Conservation (phyloP, 2,888 invertebrate species). For the Hydriomena furcata region DNA sequence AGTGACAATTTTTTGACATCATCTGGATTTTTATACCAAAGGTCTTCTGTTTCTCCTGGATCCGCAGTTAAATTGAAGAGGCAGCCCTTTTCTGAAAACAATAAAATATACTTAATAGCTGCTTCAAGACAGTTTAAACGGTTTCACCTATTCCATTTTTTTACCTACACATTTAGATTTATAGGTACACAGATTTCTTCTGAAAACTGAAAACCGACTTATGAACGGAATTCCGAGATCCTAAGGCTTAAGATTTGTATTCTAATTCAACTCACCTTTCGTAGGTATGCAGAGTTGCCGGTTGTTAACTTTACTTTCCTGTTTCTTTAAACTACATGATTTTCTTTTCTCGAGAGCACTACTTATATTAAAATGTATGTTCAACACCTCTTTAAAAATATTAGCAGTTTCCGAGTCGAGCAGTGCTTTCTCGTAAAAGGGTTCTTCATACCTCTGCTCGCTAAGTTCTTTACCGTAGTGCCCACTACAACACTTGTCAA, state of each 20-base stretch:
- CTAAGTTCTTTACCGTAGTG: conserved; percentile 46
- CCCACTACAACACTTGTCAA: conserved; percentile 33
- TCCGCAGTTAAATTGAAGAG: conserved; percentile 53
- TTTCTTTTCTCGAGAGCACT: conserved; percentile 39
- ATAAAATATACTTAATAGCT: not conserved
- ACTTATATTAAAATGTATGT: conserved; percentile 40
- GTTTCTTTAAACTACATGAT: conserved; percentile 18
- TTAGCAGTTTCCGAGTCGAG: conserved; percentile 44
- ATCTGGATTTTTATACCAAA: conserved; percentile 50
- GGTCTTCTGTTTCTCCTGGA: conserved; percentile 49
- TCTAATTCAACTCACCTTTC: conserved; percentile 46
- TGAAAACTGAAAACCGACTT: too few relatives aligned
- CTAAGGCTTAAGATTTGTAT: too few relatives aligned
- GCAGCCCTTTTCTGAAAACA: conserved; percentile 54
- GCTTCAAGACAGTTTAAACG: not conserved
- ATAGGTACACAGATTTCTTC: too few relatives aligned
- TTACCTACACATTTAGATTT: not conserved
- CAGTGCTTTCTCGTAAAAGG: conserved; percentile 46
- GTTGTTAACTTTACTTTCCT: not conserved
- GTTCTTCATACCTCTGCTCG: conserved; percentile 35
- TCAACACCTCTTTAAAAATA: conserved; percentile 49
- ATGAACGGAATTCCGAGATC: too few relatives aligned
- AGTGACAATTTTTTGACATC: conserved; percentile 47
- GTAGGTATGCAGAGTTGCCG: conserved; percentile 48
- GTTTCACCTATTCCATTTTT: too few relatives aligned